These are phyloP conservation scores for Rutilus rutilus DNA, from an alignment of 2,113 vertebrate species.

Conservation along the genomic window DNA sequence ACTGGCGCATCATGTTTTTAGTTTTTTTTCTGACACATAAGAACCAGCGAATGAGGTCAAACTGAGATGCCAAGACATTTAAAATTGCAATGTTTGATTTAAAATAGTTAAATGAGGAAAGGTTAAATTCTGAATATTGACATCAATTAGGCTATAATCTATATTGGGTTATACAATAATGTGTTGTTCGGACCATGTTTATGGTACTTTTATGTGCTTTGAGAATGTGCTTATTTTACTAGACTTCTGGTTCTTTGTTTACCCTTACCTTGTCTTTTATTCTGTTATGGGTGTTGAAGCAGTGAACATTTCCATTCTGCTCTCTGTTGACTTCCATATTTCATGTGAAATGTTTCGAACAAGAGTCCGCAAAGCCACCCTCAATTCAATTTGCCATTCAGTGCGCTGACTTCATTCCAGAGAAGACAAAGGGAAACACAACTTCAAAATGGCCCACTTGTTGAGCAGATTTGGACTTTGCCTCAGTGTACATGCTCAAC, in stretches of 20 bases:
- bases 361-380: conserved; percentile 55
- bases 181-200: background rate
- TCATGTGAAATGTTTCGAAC: conserved; percentile 62
- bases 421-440: conserved; percentile 44
- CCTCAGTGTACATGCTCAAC: background rate
- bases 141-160: background rate
- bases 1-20: background rate
- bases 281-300: conserved; percentile 38
- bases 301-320: conserved; percentile 60
- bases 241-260: conserved; percentile 28
- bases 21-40: background rate
- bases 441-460: conserved; percentile 55
- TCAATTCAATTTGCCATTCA: conserved; percentile 64
- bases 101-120: no score
- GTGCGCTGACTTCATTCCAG: conserved; percentile 49
- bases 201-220: background rate
- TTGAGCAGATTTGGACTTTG: conserved; percentile 45
- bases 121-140: background rate
- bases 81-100: no score
- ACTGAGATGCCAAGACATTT: background rate
- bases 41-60: background rate
- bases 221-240: no score
- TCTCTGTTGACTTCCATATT: conserved; percentile 56
- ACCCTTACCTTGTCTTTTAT: background rate
- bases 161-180: background rate